phyloP scores from a whole-genome alignment of 1,140 invertebrate genomes.

The Plectrocnemia conspersa region DNA sequence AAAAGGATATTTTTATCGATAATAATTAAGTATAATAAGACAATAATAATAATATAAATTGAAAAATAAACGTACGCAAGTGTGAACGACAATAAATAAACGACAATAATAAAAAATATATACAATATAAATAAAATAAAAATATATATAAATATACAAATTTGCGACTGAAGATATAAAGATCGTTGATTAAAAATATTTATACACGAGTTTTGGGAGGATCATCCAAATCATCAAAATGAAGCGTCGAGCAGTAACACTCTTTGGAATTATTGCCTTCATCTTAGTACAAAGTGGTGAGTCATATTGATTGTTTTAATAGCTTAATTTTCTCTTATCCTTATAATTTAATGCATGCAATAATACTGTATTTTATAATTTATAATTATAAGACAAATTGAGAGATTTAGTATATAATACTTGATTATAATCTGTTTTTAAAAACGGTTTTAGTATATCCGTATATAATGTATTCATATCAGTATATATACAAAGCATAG shows the following conservation, averaged over 20 bases:
- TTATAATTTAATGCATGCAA: too few relatives aligned
- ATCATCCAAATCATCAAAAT: not conserved
- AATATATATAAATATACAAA: not conserved
- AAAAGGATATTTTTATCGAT: too few relatives aligned
- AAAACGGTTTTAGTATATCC: too few relatives aligned
- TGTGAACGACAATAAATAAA: conserved; percentile 1
- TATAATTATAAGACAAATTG: too few relatives aligned
- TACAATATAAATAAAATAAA: conserved; percentile 5
- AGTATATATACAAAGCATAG: too few relatives aligned
- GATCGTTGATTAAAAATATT: not conserved
- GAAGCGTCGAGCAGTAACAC: not conserved
- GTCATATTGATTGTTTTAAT: too few relatives aligned
- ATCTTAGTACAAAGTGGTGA: conserved; percentile 7
- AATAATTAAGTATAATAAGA: too few relatives aligned
- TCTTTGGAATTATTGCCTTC: conserved; percentile 6
- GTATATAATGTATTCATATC: too few relatives aligned
- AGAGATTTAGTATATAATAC: too few relatives aligned
- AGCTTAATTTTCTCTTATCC: too few relatives aligned
- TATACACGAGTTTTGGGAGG: not conserved
- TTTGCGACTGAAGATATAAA: not conserved
- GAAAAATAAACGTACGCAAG: not conserved
- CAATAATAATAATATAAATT: conserved; percentile 9
- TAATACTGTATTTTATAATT: too few relatives aligned
- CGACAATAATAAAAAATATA: conserved; percentile 12
- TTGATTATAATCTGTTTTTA: too few relatives aligned